Evolutionary conservation across 2,113 vertebrate genomes (phyloP), one percentile per base, ranked within the genome.

Genomic region (Scytalopus superciliaris): DNA sequence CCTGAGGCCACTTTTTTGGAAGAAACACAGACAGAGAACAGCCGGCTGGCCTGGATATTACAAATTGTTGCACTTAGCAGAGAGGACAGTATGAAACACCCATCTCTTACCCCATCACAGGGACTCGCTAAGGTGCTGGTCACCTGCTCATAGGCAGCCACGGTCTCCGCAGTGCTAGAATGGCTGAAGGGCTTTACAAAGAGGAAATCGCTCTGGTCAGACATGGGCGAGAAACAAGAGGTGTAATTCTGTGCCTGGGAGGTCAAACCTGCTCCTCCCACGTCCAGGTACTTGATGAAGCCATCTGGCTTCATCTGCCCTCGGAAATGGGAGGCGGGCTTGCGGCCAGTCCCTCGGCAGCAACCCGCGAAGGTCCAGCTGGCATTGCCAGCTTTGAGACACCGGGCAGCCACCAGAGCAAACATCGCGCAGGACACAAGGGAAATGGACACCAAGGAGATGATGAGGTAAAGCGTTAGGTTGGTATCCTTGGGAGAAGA

Each of bases 241-340:
- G 98, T 98, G 89, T 99, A 99, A 60, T 98, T 98, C 80, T 98
- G 98, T 49, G 97, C 98, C 94, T 98, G 98, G 25, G 98, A 97
- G 28, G 98, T 98, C 97, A 98, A 96, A 77, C 98, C 93, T 1
- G 97, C 98, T 62, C 98, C 98, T 81, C 98, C 98, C 80, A 99
- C 98, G 6, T 99, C 99, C 98, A 99, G 98, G 91, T 99, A 99
- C 90, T 98, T 98, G 95, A 99, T 99, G 84, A 99, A 98, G 94
- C 98, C 98, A 85, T 99, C 98, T 27, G 98, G 98, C 96, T 99
- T 99, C 84, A 98, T 98, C 96, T 99, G 98, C 93, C 98, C 97
- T 37, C 96, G 98, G 74, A 99, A 98, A 97, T 98, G 98, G 84
- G 98, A 98, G 87, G 98, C 45, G 3, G 98, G 97, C 76, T 98